phyloP scores from a whole-genome alignment of 2,113 vertebrate species.

The Tragelaphus imberbis region DNA sequence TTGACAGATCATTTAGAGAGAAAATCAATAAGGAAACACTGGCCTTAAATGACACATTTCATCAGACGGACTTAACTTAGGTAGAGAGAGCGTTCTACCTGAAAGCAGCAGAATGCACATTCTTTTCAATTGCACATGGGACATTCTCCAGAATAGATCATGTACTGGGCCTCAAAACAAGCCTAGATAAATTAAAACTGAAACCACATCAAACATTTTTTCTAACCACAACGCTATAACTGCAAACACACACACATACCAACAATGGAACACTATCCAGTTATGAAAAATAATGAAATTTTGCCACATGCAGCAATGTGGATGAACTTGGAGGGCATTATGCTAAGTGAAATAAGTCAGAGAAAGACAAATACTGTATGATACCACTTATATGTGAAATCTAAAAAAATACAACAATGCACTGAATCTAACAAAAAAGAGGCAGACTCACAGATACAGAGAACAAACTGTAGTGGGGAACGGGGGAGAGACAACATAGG shows the following conservation, averaged over 20 bases:
- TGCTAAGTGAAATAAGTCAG: neutral
- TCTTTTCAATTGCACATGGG: neutral
- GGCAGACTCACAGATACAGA: neutral
- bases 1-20: neutral
- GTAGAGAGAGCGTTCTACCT: neutral
- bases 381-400: neutral
- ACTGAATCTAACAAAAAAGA: neutral
- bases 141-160: neutral
- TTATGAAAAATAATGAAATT: neutral
- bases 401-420: neutral
- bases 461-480: neutral
- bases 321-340: neutral
- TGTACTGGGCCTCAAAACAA: neutral
- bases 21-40: neutral
- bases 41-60: neutral
- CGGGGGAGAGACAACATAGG: neutral
- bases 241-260: neutral
- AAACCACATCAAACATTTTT: neutral
- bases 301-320: neutral
- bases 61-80: neutral
- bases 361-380: neutral
- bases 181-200: neutral
- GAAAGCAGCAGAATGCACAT: neutral
- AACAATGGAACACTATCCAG: neutral
- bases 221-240: neutral